Base-by-base conservation (phyloP, 2,888 invertebrate genomes). In the Ischnus inquisitorius region DNA sequence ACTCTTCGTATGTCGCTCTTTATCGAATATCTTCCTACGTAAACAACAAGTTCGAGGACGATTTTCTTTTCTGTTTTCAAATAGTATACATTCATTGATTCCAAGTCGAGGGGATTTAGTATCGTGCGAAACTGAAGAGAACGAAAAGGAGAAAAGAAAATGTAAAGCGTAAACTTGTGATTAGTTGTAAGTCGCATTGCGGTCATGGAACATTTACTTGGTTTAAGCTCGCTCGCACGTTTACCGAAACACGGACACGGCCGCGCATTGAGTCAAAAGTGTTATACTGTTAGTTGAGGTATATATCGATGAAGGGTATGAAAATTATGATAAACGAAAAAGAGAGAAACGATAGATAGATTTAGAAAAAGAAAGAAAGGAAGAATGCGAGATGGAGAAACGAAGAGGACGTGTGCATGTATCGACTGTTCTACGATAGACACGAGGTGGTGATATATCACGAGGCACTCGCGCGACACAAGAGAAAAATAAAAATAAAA, bases 221-320 rank as follows among this genome's bases (percentile, higher is more conserved):
- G 82, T 81, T 77, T 79, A n/a, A 87, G 77, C 78, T 87, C 83
- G 86, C 84, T 79, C 62, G 83, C 71, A 76, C 76, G 67, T 68
- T 79, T 65, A 62, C 28, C 60, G 69, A 78, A 46, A 48, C 41
- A 69, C 51, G 41, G 34, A 25, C 25, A 75, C 19, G 16, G 28
- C 34, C 43, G 46, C 60, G 43, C 57, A 34, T 34, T 51, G 64
- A 81, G 71, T 54, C 65, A 57, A 77, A 77, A 65, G 65, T 46
- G 43, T 48, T 43, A 39, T 48, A 80, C 54, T 62, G 64, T 71
- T 57, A 28, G 54, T 51, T 64, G 72, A 39, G 41, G 25, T 16
- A 60, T 78, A 60, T 78, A 64, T 75, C 39, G 75, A 64, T 14
- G 14, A 74, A 60, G 62, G 34, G 46, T 25, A 60, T 46, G 25